phyloP scores from a whole-genome alignment of 1,140 invertebrate genomes.

The Bradysia coprophila region DNA sequence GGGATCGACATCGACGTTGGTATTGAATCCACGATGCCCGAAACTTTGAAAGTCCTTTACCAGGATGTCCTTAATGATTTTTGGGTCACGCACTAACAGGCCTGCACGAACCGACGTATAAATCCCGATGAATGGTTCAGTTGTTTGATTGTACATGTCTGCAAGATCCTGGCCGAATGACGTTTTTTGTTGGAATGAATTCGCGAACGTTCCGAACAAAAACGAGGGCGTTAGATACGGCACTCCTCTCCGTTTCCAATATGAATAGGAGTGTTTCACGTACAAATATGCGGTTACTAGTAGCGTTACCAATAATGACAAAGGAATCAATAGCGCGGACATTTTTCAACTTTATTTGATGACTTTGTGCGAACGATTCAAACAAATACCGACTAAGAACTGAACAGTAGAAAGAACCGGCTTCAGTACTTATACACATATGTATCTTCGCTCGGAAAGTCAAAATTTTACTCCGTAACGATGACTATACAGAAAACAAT shows the following conservation, averaged over 20 bases:
- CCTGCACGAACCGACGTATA: neutral
- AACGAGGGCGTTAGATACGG: neutral
- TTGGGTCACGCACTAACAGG: neutral
- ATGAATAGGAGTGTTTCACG: neutral
- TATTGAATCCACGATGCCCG: constrained; percentile 14
- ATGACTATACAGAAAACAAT: too few species aligned
- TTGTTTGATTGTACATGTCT: neutral
- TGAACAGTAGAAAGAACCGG: neutral
- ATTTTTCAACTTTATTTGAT: too few species aligned
- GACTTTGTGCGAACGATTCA: too few species aligned
- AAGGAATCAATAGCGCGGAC: neutral
- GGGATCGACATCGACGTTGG: constrained; percentile 9
- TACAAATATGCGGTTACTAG: neutral
- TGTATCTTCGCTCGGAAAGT: too few species aligned
- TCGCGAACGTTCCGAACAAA: neutral
- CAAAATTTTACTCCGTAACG: too few species aligned
- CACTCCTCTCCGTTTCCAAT: neutral
- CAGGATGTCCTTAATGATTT: constrained; percentile 18
- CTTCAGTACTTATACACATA: neutral
- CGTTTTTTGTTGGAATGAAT: neutral
- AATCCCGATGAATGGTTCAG: neutral
- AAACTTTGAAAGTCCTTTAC: constrained; percentile 35
- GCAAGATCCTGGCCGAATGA: neutral
- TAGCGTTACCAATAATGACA: neutral
- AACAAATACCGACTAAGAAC: too few species aligned